Evolutionary conservation across 2,797 vertebrate genomes (phyloP).

Genomic region (Hemibagrus guttatus): DNA sequence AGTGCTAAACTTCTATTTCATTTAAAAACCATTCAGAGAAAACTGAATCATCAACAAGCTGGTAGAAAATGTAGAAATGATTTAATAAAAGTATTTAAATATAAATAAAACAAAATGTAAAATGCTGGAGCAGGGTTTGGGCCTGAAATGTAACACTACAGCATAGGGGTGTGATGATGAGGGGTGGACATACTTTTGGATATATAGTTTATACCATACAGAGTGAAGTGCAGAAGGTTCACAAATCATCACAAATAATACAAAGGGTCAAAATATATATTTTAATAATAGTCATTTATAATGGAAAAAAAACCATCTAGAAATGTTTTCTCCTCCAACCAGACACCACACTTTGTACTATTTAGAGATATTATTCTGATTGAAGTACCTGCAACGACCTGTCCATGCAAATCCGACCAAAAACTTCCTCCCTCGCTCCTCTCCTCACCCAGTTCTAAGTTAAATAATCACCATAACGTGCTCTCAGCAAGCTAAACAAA

Average conservation of each 20-base stretch:
- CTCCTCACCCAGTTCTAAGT: background rate
- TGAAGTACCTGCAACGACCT: background rate
- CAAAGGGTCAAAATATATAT: background rate
- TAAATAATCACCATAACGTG: background rate
- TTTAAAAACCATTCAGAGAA: too few relatives aligned
- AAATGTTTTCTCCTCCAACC: background rate
- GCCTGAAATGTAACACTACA: too few relatives aligned
- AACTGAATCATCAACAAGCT: too few relatives aligned
- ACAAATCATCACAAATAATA: background rate
- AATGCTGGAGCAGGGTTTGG: too few relatives aligned
- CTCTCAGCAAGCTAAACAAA: background rate
- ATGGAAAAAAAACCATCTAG: background rate
- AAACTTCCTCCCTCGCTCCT: background rate
- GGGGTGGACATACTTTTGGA: background rate
- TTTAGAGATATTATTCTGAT: background rate
- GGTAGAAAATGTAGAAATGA: too few relatives aligned
- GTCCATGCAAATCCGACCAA: background rate
- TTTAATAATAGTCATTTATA: too few relatives aligned
- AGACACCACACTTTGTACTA: background rate
- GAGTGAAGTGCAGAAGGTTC: background rate
- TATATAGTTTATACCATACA: background rate
- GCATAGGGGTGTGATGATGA: background rate
- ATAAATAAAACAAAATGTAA: too few relatives aligned
- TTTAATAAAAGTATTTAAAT: too few relatives aligned
- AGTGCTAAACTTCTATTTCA: too few relatives aligned